phyloP scores from a whole-genome alignment of 2,888 invertebrate species.

The Myopa testacea region DNA sequence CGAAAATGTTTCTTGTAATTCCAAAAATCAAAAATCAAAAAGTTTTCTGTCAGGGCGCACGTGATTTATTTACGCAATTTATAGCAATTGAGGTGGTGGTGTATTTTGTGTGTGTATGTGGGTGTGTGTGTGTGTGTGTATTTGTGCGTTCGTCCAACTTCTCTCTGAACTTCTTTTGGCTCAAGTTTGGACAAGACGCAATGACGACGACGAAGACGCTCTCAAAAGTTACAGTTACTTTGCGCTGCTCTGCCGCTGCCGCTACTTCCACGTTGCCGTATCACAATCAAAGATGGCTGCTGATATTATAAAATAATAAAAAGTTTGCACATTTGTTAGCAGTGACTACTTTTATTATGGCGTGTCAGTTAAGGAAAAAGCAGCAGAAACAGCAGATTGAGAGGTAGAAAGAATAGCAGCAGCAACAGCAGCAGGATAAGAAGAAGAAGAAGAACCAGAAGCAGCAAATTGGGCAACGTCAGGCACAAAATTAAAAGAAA shows the following conservation, averaged over 20 bases:
- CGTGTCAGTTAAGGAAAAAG: background rate
- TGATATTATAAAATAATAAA: constrained; percentile 32
- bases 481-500: too few species aligned
- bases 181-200: too few species aligned
- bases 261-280: background rate
- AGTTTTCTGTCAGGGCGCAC: constrained; percentile 60
- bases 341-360: too few species aligned
- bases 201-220: background rate
- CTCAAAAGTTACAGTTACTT: constrained; percentile 28
- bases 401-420: too few species aligned
- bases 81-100: constrained; percentile 3
- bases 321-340: constrained; percentile 8
- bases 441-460: too few species aligned
- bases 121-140: background rate
- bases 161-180: background rate
- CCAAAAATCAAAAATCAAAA: constrained; percentile 61
- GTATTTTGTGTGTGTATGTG: background rate
- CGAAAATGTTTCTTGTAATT: constrained; percentile 55
- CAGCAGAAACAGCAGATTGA: too few species aligned
- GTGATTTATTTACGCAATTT: constrained; percentile 60
- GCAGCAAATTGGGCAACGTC: too few species aligned
- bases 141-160: background rate
- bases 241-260: background rate
- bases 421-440: too few species aligned
- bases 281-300: constrained; percentile 17